Conservation (phyloP, 2,113 vertebrate genomes). For the Pseudorhombus dupliciocellatus region DNA sequence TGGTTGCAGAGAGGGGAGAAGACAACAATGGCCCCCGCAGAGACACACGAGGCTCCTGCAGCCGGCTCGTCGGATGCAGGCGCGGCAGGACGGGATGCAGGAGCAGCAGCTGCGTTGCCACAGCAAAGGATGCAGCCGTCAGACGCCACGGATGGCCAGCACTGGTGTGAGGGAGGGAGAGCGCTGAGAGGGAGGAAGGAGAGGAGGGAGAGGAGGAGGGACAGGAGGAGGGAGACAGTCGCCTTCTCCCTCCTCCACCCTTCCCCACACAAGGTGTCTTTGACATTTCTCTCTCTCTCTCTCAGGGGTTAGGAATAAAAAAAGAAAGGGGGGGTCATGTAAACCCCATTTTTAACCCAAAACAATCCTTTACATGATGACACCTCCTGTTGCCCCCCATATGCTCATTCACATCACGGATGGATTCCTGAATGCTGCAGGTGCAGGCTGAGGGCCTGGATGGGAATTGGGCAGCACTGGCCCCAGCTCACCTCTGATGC, state of each 20-base stretch:
- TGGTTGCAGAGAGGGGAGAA: not conserved
- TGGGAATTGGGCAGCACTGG: too few species aligned
- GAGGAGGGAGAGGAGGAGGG: not conserved
- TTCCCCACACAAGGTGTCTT: conserved; percentile 55
- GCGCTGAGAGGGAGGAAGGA: not conserved
- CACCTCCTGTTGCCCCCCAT: not conserved
- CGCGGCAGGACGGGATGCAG: conserved; percentile 22
- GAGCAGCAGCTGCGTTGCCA: conserved; percentile 31
- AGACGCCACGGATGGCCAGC: conserved; percentile 52
- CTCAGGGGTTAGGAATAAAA: not conserved
- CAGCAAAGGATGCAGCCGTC: conserved; percentile 62
- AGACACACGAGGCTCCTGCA: conserved; percentile 48
- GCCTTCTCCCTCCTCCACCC: conserved; percentile 15
- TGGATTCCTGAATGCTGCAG: not conserved
- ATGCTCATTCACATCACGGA: not conserved
- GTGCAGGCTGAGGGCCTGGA: not conserved
- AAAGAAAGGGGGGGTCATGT: not conserved
- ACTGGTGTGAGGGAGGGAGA: conserved; percentile 28
- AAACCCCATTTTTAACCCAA: not conserved
- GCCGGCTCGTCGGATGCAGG: conserved; percentile 37
- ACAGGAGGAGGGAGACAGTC: conserved; percentile 4
- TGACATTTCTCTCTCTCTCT: conserved; percentile 33
- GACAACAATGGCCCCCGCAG: conserved; percentile 16
- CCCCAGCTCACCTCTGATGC: too few species aligned
- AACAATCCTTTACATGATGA: not conserved